phyloP scores from a whole-genome alignment of 2,113 vertebrate genomes.

The Taxidea taxus region DNA sequence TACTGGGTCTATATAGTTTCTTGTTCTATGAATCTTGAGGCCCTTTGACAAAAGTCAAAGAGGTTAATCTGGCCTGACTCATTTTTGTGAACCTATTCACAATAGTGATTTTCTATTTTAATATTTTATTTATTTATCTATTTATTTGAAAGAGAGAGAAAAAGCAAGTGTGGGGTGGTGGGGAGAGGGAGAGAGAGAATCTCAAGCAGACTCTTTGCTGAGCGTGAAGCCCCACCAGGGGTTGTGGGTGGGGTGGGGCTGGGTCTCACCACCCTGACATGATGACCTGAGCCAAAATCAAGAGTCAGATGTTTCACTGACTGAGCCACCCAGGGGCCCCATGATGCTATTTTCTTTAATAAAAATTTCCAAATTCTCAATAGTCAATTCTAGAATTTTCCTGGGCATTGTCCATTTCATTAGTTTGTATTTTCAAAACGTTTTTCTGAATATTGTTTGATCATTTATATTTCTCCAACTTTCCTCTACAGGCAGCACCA shows the following conservation, averaged over 20 bases:
- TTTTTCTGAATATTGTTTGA: neutral
- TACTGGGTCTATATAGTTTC: neutral
- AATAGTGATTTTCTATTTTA: neutral
- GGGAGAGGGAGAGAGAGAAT: neutral
- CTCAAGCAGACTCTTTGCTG: neutral
- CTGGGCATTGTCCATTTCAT: neutral
- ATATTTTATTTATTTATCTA: neutral
- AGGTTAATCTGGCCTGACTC: neutral
- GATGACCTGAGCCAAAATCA: neutral
- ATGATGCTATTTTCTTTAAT: neutral
- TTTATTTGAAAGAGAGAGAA: neutral
- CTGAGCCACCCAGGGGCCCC: neutral
- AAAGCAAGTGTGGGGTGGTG: too few species aligned
- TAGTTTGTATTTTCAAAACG: neutral
- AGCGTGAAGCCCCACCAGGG: neutral
- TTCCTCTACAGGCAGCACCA: neutral
- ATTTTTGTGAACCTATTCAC: neutral
- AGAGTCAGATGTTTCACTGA: neutral
- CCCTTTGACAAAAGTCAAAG: neutral
- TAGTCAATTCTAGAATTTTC: neutral
- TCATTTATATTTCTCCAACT: neutral
- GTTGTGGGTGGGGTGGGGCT: neutral
- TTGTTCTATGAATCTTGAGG: neutral
- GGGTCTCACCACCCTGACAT: neutral
- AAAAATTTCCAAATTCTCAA: slow-evolving; percentile 14